These are phyloP conservation scores for Frieseomelitta varia DNA, from an alignment of 1,140 invertebrate species.

Conservation along the genomic window DNA sequence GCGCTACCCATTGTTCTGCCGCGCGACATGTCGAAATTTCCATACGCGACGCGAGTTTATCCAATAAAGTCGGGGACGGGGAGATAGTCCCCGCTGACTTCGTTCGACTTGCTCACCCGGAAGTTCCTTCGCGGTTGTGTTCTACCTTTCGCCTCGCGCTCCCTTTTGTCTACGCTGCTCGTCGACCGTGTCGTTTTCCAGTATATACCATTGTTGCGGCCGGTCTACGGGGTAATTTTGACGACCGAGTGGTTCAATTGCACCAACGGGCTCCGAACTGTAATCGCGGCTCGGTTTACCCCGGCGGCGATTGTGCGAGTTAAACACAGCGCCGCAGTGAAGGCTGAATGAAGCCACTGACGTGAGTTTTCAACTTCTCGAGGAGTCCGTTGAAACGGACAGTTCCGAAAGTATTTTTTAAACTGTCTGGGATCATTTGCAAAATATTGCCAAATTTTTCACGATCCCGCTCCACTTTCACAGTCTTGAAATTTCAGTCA, in stretches of 20 bases:
- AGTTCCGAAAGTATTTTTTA: too few species aligned
- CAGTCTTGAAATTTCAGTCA: too few species aligned
- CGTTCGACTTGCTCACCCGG: slow-evolving; percentile 17
- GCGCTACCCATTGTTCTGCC: slow-evolving; percentile 71
- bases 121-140: slow-evolving; percentile 2
- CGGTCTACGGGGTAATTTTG: background rate
- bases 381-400: too few species aligned
- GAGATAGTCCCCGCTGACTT: slow-evolving; percentile 32
- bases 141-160: background rate
- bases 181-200: background rate
- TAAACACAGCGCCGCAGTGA: too few species aligned
- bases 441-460: too few species aligned
- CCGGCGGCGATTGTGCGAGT: background rate
- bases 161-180: background rate
- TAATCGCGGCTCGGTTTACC: too few species aligned
- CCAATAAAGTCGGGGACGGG: slow-evolving; percentile 68
- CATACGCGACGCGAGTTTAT: slow-evolving; percentile 69
- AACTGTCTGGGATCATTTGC: too few species aligned
- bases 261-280: background rate
- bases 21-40: slow-evolving; percentile 67
- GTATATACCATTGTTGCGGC: background rate
- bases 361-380: too few species aligned
- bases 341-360: too few species aligned
- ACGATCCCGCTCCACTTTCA: too few species aligned
- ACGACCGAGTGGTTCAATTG: background rate